phyloP scores from a whole-genome alignment of 1,140 invertebrate genomes.

The Aphidius ervi region DNA sequence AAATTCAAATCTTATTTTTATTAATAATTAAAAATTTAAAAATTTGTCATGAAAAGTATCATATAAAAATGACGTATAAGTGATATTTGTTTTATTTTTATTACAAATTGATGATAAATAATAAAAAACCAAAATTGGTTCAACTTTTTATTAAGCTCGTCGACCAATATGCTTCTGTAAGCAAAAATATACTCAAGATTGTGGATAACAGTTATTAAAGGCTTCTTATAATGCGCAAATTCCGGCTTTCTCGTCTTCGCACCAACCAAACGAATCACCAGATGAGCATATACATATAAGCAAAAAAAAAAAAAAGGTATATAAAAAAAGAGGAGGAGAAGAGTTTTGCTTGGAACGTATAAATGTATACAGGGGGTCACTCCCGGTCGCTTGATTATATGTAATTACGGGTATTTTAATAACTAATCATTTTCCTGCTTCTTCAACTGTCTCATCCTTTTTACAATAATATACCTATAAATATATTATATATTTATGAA shows the following conservation, averaged over 20 bases:
- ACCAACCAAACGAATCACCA: slow-evolving; percentile 34
- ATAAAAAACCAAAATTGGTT: neutral
- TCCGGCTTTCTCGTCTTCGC: slow-evolving; percentile 36
- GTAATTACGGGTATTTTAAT: slow-evolving; percentile 56
- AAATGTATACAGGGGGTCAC: slow-evolving; percentile 48
- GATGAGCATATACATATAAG: slow-evolving; percentile 1
- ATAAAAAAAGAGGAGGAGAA: neutral
- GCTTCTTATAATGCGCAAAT: slow-evolving; percentile 51
- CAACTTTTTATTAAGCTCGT: slow-evolving; percentile 2
- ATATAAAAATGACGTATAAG: no score
- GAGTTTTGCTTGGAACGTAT: slow-evolving; percentile 24
- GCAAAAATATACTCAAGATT: slow-evolving; percentile 36
- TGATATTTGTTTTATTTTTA: neutral
- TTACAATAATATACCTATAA: neutral
- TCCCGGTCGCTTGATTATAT: slow-evolving; percentile 52
- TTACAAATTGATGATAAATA: neutral
- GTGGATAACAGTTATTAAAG: slow-evolving; percentile 55
- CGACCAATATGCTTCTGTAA: slow-evolving; percentile 19
- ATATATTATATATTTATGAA: neutral
- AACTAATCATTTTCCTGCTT: slow-evolving; percentile 52
- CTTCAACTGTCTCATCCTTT: slow-evolving; percentile 41
- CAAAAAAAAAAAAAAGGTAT: neutral
- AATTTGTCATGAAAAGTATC: no score
- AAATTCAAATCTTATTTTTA: no score
- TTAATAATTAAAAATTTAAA: no score